These are phyloP conservation scores for Spinus pinus DNA, from an alignment of 2,797 vertebrate species.

Conservation along the genomic window DNA sequence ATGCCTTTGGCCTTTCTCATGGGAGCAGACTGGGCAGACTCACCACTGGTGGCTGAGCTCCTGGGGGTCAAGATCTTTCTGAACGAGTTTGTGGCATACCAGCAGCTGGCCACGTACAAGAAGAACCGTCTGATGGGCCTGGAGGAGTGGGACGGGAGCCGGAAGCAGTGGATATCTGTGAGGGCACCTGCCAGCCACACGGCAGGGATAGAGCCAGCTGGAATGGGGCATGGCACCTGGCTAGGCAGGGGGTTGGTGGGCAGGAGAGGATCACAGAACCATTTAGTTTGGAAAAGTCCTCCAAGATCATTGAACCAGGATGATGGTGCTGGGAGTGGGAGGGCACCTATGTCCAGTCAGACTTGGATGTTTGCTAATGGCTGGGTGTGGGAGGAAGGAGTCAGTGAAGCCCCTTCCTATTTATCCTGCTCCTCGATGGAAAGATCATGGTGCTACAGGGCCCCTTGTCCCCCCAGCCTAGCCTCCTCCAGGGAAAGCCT, in stretches of 20 bases:
- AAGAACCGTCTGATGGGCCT: slow-evolving; percentile 78
- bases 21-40: slow-evolving; percentile 87
- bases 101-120: slow-evolving; percentile 83
- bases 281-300: not conserved
- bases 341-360: not conserved
- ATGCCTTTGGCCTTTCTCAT: slow-evolving; percentile 94
- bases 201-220: not conserved
- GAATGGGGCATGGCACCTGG: not conserved
- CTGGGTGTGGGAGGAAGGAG: not conserved
- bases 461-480: not conserved
- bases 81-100: slow-evolving; percentile 94
- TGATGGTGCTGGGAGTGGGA: not conserved
- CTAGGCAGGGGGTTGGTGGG: not conserved
- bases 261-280: not conserved
- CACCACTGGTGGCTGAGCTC: slow-evolving; percentile 84
- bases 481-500: not conserved
- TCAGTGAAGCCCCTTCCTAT: not conserved
- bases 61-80: slow-evolving; percentile 93
- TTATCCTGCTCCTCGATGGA: not conserved
- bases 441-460: not conserved
- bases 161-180: slow-evolving; percentile 87
- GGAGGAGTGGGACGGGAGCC: slow-evolving; percentile 67
- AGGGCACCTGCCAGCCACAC: not conserved
- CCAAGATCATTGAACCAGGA: not conserved
- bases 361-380: not conserved